A percentile compares a stretch with the other conserved stretches of the same genome.
Evolutionary conservation across 1,140 invertebrate genomes (phyloP).

Genomic region (Cydia pomonella): DNA sequence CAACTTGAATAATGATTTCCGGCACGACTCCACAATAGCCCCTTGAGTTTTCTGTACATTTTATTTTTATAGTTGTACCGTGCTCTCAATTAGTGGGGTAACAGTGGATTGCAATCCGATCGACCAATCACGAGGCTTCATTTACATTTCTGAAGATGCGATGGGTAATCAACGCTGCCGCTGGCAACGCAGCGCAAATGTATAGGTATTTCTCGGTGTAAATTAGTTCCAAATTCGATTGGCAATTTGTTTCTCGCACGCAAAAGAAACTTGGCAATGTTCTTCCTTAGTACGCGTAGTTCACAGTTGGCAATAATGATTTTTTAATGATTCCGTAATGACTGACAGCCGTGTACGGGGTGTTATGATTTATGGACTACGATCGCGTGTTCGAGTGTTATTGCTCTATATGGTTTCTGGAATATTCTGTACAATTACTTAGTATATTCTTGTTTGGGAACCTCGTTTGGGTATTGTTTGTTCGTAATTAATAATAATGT

Average conservation of each 20-base stretch:
- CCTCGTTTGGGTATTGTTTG: conserved; percentile 41
- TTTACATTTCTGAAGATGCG: conserved; percentile 33
- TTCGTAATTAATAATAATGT: conserved; percentile 49
- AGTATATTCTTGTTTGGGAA: conserved; percentile 34
- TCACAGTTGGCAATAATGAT: conserved; percentile 59
- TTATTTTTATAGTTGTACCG: conserved; percentile 35
- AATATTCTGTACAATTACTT: conserved; percentile 22
- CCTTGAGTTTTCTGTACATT: neutral
- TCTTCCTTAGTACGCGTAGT: conserved; percentile 14
- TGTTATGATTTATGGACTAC: conserved; percentile 64
- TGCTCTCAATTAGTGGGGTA: conserved; percentile 8
- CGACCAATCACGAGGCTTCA: conserved; percentile 24
- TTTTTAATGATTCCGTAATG: conserved; percentile 74
- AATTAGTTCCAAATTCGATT: conserved; percentile 24
- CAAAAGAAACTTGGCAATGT: conserved; percentile 8
- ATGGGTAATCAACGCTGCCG: neutral
- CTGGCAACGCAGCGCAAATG: neutral
- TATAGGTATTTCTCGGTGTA: neutral
- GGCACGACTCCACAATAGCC: conserved; percentile 23
- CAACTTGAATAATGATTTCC: conserved; percentile 70
- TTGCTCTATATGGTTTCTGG: conserved; percentile 28
- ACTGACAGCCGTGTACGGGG: conserved; percentile 57
- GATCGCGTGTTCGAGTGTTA: conserved; percentile 57
- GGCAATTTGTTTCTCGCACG: conserved; percentile 5
- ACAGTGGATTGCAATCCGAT: conserved; percentile 4